A percentile compares a stretch with the other conserved stretches of the same genome.
Evolutionary conservation across 2,888 invertebrate species (phyloP).

Genomic region (Ophioninae sp.): DNA sequence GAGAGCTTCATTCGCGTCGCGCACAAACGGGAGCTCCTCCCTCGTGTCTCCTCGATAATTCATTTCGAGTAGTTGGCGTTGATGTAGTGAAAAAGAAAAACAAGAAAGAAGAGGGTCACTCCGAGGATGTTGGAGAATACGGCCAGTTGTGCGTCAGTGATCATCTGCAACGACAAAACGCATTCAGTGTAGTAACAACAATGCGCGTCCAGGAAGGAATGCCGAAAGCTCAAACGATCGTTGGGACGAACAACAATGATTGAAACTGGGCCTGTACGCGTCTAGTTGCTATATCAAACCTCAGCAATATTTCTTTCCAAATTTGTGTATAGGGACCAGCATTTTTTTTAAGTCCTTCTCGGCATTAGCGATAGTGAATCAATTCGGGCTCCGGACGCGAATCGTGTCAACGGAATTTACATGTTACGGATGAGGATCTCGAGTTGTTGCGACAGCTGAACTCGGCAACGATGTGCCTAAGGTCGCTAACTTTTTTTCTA

Average conservation of each 20-base stretch:
- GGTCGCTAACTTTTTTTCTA: neutral
- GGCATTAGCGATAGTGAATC: neutral
- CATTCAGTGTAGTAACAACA: neutral
- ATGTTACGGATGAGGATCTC: neutral
- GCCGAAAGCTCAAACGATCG: neutral
- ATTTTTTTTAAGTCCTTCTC: neutral
- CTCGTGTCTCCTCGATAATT: slow-evolving; percentile 56
- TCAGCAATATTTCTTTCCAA: neutral
- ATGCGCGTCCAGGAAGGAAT: neutral
- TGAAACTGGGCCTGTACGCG: neutral
- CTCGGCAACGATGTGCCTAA: neutral
- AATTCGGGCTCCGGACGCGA: neutral
- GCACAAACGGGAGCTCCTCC: neutral
- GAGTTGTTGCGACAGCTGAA: neutral
- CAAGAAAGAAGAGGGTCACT: slow-evolving; percentile 94
- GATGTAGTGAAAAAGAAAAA: slow-evolving; percentile 98
- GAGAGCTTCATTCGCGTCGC: neutral
- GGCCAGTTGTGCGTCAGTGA: slow-evolving; percentile 97
- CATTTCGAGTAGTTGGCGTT: slow-evolving; percentile 90
- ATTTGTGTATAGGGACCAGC: neutral
- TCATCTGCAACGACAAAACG: slow-evolving; percentile 85
- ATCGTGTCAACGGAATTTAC: neutral
- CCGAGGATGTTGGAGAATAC: slow-evolving; percentile 98
- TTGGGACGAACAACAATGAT: neutral
- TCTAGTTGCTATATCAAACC: neutral